Evolutionary conservation across 2,797 vertebrate species (phyloP), one percentile per base, ranked within the genome.

Genomic region (Crocidura indochinensis): DNA sequence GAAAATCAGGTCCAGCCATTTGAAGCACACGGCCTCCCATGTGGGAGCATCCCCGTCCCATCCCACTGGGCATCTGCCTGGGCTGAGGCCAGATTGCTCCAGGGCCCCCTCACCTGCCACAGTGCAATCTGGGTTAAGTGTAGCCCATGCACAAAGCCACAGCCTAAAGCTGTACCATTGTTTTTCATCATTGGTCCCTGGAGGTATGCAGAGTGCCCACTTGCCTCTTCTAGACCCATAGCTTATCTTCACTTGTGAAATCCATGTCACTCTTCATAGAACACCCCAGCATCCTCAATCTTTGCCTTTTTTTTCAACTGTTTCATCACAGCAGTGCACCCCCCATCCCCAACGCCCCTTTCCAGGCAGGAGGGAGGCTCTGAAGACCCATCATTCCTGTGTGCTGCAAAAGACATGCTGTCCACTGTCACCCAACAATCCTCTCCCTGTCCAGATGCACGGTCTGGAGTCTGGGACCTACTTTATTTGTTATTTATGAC

Each of bases 401-500:
- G 90, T 96, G 95, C 95, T 78, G 71, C 47, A 24, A 92, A 93
- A 75, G 68, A 78, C 89, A 73, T 60, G 56, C 56, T 60, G 44
- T 93, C 67, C 75, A 60, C 53, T 82, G 91, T 73, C 24, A 93
- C 91, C 77, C 87, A 84, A 76, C 93, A 90, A 72, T 86, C 91
- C 90, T 91, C n/a, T 85, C 67, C 85, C 90, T 96, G 93, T 94
- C 94, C 96, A 95, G 86, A 96, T 82, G 44, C 79, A 94, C 71
- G 93, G 93, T 96, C 91, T 83, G 49, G 93, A 95, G 89, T 95
- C 69, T 46, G 95, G 91, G 92, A 91, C 94, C 93, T 92, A 64
- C 92, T 96, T 93, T 94, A 77, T 94, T 95, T 90, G 97, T 96
- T 96, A 97, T 97, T 96, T 97, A 97, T 96, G 96, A 96, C 44